phyloP scores from a whole-genome alignment of 1,140 invertebrate genomes.

The Sycophaga agraensis region DNA sequence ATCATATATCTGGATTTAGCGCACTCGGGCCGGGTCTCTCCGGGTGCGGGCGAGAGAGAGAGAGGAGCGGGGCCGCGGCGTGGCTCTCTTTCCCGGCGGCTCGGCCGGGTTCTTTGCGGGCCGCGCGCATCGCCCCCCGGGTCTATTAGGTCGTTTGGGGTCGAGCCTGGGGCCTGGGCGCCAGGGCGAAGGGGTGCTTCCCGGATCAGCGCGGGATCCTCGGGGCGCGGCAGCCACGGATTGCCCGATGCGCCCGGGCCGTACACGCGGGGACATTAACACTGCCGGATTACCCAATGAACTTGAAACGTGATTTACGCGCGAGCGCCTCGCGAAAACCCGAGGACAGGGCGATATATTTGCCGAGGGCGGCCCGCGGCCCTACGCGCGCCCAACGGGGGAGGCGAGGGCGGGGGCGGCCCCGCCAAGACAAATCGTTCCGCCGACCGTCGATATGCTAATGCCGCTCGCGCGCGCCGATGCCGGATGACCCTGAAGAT shows the following conservation, averaged over 20 bases:
- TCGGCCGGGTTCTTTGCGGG: not conserved
- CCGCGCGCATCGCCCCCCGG: not conserved
- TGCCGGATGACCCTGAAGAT: slow-evolving; percentile 23
- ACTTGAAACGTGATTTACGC: slow-evolving; percentile 51
- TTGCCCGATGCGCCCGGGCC: slow-evolving; percentile 30
- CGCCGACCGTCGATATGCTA: slow-evolving; percentile 23
- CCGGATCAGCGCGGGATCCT: slow-evolving; percentile 52
- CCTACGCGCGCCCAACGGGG: not conserved
- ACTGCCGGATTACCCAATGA: slow-evolving; percentile 54
- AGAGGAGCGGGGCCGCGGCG: too few relatives aligned
- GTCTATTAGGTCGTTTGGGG: slow-evolving; percentile 44
- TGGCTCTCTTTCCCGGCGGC: slow-evolving; percentile 4
- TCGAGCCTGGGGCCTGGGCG: slow-evolving; percentile 42
- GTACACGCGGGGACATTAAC: slow-evolving; percentile 50
- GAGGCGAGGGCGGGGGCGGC: not conserved
- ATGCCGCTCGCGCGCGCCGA: slow-evolving; percentile 6
- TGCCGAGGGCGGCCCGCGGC: not conserved
- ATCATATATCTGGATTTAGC: slow-evolving; percentile 61
- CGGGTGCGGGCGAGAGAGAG: not conserved
- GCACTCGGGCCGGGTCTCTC: slow-evolving; percentile 30
- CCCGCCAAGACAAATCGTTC: slow-evolving; percentile 20
- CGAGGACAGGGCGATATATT: slow-evolving; percentile 17
- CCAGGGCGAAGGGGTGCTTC: slow-evolving; percentile 46
- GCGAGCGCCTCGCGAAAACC: not conserved
- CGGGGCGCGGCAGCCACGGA: slow-evolving; percentile 39